These are phyloP conservation scores for Paedocypris sp. DNA, from an alignment of 2,113 vertebrate species.

Conservation along the genomic window DNA sequence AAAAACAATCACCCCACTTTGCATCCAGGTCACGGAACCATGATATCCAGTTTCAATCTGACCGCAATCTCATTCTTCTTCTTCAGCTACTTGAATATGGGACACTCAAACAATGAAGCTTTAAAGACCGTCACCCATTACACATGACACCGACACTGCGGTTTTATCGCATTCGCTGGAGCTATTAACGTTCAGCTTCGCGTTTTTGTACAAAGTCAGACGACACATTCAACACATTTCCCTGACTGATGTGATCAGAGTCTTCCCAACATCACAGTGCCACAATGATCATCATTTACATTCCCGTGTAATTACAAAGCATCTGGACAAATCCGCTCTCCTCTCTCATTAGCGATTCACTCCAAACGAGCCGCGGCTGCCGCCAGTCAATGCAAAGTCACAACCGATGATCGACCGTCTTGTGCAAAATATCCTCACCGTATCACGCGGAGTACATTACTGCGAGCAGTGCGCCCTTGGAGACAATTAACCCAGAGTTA, in stretches of 20 bases:
- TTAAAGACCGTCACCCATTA: too few species aligned
- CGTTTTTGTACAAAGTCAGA: not conserved
- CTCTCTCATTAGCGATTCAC: slow-evolving; percentile 17
- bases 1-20: too few species aligned
- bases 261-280: not conserved
- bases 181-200: too few species aligned
- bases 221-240: not conserved
- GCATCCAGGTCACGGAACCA: too few species aligned
- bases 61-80: too few species aligned
- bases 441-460: not conserved
- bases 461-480: not conserved
- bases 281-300: slow-evolving; percentile 16
- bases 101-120: too few species aligned
- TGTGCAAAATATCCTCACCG: not conserved
- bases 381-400: slow-evolving; percentile 3
- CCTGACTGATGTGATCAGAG: not conserved
- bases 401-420: slow-evolving; percentile 11
- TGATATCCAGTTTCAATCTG: too few species aligned
- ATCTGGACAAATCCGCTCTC: slow-evolving; percentile 12
- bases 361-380: slow-evolving; percentile 6
- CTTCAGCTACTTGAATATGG: too few species aligned
- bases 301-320: slow-evolving; percentile 26
- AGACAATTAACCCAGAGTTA: slow-evolving; percentile 31
- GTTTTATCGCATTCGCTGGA: too few species aligned
- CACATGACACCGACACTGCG: too few species aligned